A percentile compares a stretch with the other conserved stretches of the same genome.
phyloP scores from a whole-genome alignment of 2,113 vertebrate genomes.

The Passer montanus region DNA sequence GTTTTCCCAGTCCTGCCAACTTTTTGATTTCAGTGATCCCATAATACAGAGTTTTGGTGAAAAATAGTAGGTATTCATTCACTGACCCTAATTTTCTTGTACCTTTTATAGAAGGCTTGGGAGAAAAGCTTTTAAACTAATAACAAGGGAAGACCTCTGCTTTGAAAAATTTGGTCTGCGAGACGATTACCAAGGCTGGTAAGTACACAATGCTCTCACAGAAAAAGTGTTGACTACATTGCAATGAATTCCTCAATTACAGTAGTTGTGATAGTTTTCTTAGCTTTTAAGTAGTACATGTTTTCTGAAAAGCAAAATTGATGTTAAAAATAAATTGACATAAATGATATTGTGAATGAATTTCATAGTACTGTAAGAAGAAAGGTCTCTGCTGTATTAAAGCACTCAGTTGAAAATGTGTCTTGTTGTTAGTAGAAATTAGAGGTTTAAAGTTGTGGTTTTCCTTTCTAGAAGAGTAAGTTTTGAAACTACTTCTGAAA shows the following conservation, averaged over 20 bases:
- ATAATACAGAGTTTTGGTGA: background rate
- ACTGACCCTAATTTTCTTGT: conserved; percentile 32
- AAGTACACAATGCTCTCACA: conserved; percentile 8
- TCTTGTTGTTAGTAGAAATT: background rate
- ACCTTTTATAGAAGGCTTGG: conserved; percentile 79
- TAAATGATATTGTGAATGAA: background rate
- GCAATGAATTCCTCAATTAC: background rate
- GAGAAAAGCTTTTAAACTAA: conserved; percentile 79
- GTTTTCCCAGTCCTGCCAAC: background rate
- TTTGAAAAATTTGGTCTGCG: conserved; percentile 75
- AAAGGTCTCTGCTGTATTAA: background rate
- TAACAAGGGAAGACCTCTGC: conserved; percentile 75
- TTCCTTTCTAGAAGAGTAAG: conserved; percentile 74
- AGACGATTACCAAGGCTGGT: conserved; percentile 78
- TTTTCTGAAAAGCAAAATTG: background rate
- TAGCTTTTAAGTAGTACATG: background rate
- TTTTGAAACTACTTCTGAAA: conserved; percentile 78
- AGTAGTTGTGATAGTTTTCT: background rate
- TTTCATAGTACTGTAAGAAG: background rate
- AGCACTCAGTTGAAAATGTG: background rate
- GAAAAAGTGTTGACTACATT: background rate
- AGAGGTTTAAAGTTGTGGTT: background rate
- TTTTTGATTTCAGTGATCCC: background rate
- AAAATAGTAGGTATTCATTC: background rate
- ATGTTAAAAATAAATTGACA: background rate